These are phyloP conservation scores for Sebastes trivittatus DNA, from an alignment of 2,797 vertebrate species.

Conservation along the genomic window DNA sequence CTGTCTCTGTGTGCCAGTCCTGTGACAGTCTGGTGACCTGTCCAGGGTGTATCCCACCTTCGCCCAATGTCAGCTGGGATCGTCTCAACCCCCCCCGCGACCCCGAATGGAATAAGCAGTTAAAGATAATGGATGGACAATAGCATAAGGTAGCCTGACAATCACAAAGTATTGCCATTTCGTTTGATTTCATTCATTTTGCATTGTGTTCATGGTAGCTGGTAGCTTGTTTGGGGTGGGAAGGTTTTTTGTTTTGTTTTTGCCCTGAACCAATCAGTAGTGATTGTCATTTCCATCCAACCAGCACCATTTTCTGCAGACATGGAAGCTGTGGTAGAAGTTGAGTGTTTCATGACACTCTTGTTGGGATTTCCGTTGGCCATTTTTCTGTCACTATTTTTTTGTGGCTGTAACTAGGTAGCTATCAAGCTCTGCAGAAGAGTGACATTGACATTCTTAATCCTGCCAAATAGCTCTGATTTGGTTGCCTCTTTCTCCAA, in stretches of 20 bases:
- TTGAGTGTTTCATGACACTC: background rate
- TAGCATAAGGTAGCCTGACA: background rate
- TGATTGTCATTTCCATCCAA: background rate
- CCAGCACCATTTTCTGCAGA: background rate
- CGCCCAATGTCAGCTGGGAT: too few species aligned
- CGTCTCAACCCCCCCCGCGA: accelerated
- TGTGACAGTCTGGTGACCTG: accelerated
- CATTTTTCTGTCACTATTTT: background rate
- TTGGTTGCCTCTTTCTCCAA: background rate
- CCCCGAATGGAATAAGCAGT: too few species aligned
- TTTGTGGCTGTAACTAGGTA: background rate
- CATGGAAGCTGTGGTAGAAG: background rate
- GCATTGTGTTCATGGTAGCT: too few species aligned
- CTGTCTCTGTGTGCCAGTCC: too few species aligned
- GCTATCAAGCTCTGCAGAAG: background rate
- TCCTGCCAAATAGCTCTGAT: background rate
- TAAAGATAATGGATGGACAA: too few species aligned
- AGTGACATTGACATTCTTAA: background rate
- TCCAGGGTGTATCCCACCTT: too few species aligned
- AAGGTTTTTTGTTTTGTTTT: background rate
- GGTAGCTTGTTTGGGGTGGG: background rate
- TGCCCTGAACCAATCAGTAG: background rate
- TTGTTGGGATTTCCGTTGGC: background rate
- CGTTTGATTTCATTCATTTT: background rate
- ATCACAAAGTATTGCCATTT: background rate